Conservation (phyloP, 2,797 vertebrate species). For the Brotogeris chrysoptera region DNA sequence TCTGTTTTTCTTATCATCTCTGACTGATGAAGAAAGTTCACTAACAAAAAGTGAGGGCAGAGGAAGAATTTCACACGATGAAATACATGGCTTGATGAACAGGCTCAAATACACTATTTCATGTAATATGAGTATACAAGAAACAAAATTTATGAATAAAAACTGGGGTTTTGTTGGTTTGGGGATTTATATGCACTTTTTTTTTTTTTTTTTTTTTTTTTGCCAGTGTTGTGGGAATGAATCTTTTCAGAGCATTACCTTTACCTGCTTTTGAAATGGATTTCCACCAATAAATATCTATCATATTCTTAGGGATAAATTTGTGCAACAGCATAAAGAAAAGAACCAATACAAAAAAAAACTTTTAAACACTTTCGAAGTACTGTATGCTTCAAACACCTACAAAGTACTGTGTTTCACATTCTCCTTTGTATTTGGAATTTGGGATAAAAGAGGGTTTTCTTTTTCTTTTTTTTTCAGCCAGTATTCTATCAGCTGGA, state of each 20-base stretch:
- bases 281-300: background rate
- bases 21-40: background rate
- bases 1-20: background rate
- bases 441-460: background rate
- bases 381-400: background rate
- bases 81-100: background rate
- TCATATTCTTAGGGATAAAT: background rate
- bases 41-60: background rate
- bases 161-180: background rate
- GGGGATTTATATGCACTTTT: rapidly evolving
- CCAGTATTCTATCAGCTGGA: background rate
- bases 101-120: background rate
- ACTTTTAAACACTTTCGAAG: background rate
- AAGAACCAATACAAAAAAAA: background rate
- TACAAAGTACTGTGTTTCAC: background rate
- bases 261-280: background rate
- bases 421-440: background rate
- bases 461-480: background rate
- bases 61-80: background rate
- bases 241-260: background rate
- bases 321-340: background rate
- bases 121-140: background rate
- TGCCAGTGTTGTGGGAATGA: background rate
- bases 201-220: background rate
- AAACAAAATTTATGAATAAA: background rate